Percentiles rank a stretch among this genome's conserved stretches.
Evolutionary conservation across 2,888 invertebrate genomes (phyloP).

Genomic region (Acheta domesticus): DNA sequence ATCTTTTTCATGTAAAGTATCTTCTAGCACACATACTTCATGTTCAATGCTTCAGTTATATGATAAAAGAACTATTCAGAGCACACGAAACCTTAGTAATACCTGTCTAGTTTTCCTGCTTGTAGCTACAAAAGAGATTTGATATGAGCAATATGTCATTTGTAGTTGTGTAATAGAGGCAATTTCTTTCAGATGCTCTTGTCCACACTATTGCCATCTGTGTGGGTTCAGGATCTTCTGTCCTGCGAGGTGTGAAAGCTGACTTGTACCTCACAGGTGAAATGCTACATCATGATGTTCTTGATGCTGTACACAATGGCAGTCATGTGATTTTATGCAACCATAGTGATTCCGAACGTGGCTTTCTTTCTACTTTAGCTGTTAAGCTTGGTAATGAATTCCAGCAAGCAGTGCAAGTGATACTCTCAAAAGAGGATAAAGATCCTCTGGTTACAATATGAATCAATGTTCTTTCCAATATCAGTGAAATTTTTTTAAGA

Average conservation of each 20-base stretch:
- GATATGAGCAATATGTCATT: slow-evolving; percentile 26
- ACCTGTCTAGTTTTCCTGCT: too few species aligned
- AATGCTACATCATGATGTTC: slow-evolving; percentile 91
- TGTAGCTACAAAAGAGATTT: too few species aligned
- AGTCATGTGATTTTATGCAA: slow-evolving; percentile 82
- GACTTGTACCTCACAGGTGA: slow-evolving; percentile 85
- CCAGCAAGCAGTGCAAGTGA: slow-evolving; percentile 57
- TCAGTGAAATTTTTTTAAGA: background rate
- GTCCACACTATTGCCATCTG: slow-evolving; percentile 73
- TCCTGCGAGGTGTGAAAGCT: slow-evolving; percentile 66
- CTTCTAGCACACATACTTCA: too few species aligned
- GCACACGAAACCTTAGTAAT: too few species aligned
- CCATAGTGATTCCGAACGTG: slow-evolving; percentile 91
- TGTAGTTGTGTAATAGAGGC: too few species aligned
- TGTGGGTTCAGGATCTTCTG: slow-evolving; percentile 82
- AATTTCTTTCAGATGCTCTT: slow-evolving; percentile 48
- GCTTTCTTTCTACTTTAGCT: slow-evolving; percentile 67
- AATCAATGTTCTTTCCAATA: slow-evolving; percentile 37
- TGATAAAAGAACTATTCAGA: too few species aligned
- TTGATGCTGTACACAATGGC: slow-evolving; percentile 79
- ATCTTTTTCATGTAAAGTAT: too few species aligned
- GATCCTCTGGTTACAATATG: slow-evolving; percentile 74
- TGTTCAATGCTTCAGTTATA: too few species aligned
- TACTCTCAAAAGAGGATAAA: slow-evolving; percentile 67
- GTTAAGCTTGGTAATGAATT: slow-evolving; percentile 43